Evolutionary conservation across 2,113 vertebrate species (phyloP).

Genomic region (Cyanoderma ruficeps): DNA sequence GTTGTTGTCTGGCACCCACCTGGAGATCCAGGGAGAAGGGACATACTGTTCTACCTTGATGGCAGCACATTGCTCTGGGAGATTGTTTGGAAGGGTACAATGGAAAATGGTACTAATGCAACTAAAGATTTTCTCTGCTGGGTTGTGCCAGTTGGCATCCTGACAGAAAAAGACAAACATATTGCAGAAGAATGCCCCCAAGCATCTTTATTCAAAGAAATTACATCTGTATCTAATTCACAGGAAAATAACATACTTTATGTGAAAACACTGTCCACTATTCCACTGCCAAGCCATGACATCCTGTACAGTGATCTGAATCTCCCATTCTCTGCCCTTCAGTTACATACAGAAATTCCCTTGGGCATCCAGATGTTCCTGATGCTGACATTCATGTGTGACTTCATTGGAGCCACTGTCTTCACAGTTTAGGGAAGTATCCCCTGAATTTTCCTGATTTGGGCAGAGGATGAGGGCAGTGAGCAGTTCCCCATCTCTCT

Average conservation of each 20-base stretch:
- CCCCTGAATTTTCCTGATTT: not conserved
- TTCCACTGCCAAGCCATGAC: not conserved
- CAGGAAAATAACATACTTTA: not conserved
- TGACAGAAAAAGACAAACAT: constrained; percentile 6
- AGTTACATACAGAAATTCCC: not conserved
- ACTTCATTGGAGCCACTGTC: not conserved
- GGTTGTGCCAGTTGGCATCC: constrained; percentile 15
- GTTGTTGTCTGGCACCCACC: not conserved
- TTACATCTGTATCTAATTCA: constrained; percentile 17
- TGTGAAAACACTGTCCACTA: not conserved
- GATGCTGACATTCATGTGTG: not conserved
- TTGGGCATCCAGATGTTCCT: not conserved
- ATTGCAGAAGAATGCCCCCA: not conserved
- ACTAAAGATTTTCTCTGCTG: not conserved
- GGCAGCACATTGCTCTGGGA: not conserved
- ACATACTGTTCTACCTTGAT: not conserved
- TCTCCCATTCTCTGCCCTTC: not conserved
- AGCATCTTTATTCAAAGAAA: constrained; percentile 32
- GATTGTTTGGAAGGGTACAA: not conserved
- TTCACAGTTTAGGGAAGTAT: not conserved
- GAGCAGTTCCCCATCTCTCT: not conserved
- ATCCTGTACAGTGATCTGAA: not conserved
- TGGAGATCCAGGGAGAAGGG: not conserved
- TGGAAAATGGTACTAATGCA: not conserved
- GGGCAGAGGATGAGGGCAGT: not conserved